A percentile compares a stretch with the other conserved stretches of the same genome.
phyloP scores from a whole-genome alignment of 2,113 vertebrate species.

The Python bivittatus region DNA sequence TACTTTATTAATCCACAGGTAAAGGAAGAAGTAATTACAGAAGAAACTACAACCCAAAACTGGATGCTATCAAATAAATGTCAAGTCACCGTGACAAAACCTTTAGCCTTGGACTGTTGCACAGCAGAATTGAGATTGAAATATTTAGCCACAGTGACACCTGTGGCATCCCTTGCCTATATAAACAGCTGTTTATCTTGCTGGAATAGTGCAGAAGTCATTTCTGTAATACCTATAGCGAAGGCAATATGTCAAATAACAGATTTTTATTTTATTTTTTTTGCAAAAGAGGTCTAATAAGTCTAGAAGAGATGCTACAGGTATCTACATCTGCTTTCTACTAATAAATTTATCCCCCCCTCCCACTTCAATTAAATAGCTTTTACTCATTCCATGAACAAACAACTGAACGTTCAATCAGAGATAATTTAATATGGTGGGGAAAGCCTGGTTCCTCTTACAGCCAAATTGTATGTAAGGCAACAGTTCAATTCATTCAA shows the following conservation, averaged over 20 bases:
- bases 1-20: neutral
- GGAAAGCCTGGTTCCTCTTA: neutral
- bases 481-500: neutral
- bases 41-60: neutral
- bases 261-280: neutral
- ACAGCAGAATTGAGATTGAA: neutral
- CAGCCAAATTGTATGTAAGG: neutral
- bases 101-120: no score
- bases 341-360: neutral
- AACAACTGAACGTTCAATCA: slow-evolving; percentile 3
- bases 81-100: neutral
- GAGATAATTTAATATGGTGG: neutral
- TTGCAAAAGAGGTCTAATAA: slow-evolving; percentile 8
- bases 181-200: neutral
- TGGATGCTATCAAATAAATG: neutral
- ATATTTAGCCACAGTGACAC: neutral
- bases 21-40: neutral
- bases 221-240: neutral
- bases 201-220: neutral
- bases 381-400: slow-evolving; percentile 4
- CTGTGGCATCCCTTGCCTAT: neutral
- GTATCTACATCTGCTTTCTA: slow-evolving; percentile 4
- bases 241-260: neutral
- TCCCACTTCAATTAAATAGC: neutral
- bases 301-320: neutral